phyloP scores from a whole-genome alignment of 2,797 vertebrate genomes.

The Gallinago solitaria region DNA sequence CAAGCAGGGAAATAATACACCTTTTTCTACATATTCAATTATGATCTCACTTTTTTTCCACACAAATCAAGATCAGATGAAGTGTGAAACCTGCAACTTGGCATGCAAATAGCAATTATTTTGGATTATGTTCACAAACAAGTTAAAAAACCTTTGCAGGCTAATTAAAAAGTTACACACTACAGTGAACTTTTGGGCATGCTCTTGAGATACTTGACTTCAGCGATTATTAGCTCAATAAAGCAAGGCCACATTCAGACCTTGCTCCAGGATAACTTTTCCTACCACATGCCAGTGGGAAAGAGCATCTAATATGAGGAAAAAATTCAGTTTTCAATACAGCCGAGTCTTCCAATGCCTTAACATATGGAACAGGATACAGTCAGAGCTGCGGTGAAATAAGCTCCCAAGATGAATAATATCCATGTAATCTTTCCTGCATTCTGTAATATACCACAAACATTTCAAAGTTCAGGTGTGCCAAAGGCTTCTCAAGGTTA shows the following conservation, averaged over 20 bases:
- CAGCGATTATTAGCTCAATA: not conserved
- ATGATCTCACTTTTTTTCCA: slow-evolving; percentile 13
- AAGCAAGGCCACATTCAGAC: not conserved
- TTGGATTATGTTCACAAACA: slow-evolving; percentile 22
- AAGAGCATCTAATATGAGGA: not conserved
- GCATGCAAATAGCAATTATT: slow-evolving; percentile 23
- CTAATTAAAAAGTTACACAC: slow-evolving; percentile 31
- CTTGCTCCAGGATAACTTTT: not conserved
- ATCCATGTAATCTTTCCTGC: not conserved
- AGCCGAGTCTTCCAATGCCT: not conserved
- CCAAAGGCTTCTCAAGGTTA: not conserved
- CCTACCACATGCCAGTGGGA: not conserved
- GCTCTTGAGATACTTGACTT: not conserved
- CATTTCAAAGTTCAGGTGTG: not conserved
- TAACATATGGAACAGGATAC: not conserved
- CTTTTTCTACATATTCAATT: not conserved
- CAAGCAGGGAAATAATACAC: slow-evolving; percentile 15
- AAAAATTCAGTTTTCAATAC: not conserved
- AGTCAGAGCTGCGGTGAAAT: not conserved
- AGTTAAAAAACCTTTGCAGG: not conserved
- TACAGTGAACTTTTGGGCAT: not conserved
- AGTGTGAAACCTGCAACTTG: slow-evolving; percentile 33
- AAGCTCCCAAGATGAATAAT: not conserved
- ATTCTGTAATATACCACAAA: not conserved
- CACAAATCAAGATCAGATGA: slow-evolving; percentile 42